These are phyloP conservation scores for Morone saxatilis DNA, from an alignment of 2,113 vertebrate species.

Conservation along the genomic window DNA sequence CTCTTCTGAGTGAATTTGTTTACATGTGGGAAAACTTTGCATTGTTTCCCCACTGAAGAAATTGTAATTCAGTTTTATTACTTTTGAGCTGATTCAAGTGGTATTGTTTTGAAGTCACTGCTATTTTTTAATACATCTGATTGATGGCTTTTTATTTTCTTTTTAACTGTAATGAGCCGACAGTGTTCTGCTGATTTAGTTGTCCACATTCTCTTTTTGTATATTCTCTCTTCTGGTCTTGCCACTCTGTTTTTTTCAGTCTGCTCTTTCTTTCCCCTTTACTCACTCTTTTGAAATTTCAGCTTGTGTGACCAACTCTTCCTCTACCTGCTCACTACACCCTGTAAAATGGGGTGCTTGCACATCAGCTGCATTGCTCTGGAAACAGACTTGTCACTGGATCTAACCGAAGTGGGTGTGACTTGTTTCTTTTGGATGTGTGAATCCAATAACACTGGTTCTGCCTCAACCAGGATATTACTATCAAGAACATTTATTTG, in stretches of 20 bases:
- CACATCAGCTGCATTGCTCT: conserved; percentile 66
- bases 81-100: conserved; percentile 76
- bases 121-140: conserved; percentile 73
- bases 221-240: conserved; percentile 39
- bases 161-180: conserved; percentile 61
- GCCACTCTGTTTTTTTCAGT: conserved; percentile 35
- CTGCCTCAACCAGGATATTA: conserved; percentile 56
- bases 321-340: conserved; percentile 59
- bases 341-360: conserved; percentile 61
- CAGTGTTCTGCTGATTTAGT: conserved; percentile 54
- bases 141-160: conserved; percentile 57
- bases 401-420: conserved; percentile 62
- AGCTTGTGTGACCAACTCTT: conserved; percentile 65
- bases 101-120: conserved; percentile 78
- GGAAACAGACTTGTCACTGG: conserved; percentile 66
- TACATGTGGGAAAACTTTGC: conserved; percentile 91
- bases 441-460: conserved; percentile 73
- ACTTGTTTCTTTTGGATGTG: conserved; percentile 54
- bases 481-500: conserved; percentile 39
- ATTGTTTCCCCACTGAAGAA: conserved; percentile 81
- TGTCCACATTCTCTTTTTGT: conserved; percentile 33
- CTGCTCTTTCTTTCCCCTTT: conserved; percentile 17
- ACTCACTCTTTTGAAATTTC: conserved; percentile 44
- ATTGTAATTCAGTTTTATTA: conserved; percentile 88
- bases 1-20: conserved; percentile 88